phyloP scores from a whole-genome alignment of 2,113 vertebrate species.

The Boulengeromyrus knoepffleri region DNA sequence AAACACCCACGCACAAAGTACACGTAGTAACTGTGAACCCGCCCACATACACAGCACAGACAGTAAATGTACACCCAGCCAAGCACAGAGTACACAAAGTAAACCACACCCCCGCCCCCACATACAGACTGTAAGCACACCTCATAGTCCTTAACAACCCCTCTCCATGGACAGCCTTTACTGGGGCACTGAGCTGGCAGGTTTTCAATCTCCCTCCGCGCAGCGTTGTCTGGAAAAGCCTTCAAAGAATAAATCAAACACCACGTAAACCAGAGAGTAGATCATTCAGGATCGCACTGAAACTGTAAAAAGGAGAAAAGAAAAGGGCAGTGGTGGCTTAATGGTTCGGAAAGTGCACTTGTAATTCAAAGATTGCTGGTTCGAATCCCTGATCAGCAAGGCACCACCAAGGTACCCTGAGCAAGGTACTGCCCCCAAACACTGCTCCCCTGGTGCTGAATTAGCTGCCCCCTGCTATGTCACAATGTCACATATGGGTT shows the following conservation, averaged over 20 bases:
- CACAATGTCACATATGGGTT: too few species aligned
- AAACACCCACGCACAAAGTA: background rate
- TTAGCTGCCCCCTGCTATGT: too few species aligned
- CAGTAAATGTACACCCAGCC: background rate
- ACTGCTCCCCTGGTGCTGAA: too few species aligned
- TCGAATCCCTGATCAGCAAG: too few species aligned
- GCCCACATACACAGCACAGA: background rate
- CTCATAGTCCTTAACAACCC: conserved; percentile 85
- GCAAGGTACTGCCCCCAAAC: too few species aligned
- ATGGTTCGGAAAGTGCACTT: too few species aligned
- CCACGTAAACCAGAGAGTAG: background rate
- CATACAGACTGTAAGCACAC: conserved; percentile 46
- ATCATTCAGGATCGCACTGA: background rate
- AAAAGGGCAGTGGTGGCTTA: too few species aligned
- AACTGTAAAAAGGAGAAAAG: background rate
- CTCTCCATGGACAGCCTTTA: conserved; percentile 74
- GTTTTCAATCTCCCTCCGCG: conserved; percentile 81
- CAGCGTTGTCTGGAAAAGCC: conserved; percentile 89
- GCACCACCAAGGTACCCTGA: too few species aligned
- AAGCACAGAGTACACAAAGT: background rate
- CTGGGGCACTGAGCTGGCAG: conserved; percentile 75
- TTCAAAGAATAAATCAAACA: background rate
- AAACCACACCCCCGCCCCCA: background rate
- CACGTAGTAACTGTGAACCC: background rate
- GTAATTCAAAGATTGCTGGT: too few species aligned